Conservation (phyloP, 2,797 vertebrate species). For the Sylvia borin region DNA sequence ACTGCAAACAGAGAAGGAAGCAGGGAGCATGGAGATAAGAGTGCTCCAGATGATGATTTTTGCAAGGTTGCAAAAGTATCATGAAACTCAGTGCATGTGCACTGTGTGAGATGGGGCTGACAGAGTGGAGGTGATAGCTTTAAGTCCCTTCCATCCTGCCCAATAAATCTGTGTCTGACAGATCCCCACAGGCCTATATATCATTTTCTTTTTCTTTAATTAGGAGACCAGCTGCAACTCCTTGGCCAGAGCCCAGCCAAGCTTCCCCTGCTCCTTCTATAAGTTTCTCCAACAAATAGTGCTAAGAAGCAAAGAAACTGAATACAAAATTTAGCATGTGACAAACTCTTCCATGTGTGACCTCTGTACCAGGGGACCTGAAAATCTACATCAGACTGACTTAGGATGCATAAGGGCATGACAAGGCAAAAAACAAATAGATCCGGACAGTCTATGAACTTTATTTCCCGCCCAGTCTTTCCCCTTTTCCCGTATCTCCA, state of each 20-base stretch:
- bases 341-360: conserved; percentile 43
- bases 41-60: conserved; percentile 1
- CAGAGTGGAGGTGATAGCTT: neutral
- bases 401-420: neutral
- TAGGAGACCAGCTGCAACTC: conserved; percentile 53
- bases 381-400: conserved; percentile 18
- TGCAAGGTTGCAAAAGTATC: neutral
- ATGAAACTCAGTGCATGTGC: neutral
- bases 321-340: conserved; percentile 36
- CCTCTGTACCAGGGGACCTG: conserved; percentile 60
- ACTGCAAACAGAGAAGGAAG: neutral
- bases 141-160: conserved; percentile 42
- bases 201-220: conserved; percentile 50
- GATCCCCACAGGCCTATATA: conserved; percentile 34
- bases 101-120: neutral
- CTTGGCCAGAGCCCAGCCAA: conserved; percentile 34
- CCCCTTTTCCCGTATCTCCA: neutral
- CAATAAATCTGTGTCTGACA: conserved; percentile 53
- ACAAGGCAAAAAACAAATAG: neutral
- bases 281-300: neutral
- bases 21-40: neutral
- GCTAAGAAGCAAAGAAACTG: conserved; percentile 1
- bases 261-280: neutral
- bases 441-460: neutral
- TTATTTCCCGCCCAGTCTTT: neutral